Evolutionary conservation across 2,888 invertebrate genomes (phyloP).

Genomic region (Helicoverpa assulta): DNA sequence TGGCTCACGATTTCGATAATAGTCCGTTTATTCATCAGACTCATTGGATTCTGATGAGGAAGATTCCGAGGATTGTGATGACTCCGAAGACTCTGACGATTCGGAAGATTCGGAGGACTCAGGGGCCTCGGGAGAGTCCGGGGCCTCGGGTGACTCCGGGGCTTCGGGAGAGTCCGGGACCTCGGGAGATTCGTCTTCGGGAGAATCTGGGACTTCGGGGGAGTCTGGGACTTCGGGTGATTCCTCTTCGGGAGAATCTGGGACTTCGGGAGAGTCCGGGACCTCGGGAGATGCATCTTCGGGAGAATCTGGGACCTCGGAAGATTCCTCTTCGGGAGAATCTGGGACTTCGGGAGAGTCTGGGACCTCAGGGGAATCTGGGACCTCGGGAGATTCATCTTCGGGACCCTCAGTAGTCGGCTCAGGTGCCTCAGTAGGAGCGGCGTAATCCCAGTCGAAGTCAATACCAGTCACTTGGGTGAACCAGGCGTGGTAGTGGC

Average conservation of each 20-base stretch:
- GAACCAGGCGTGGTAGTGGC: conserved; percentile 70
- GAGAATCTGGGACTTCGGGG: not conserved
- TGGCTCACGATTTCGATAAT: not conserved
- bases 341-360: not conserved
- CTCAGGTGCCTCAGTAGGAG: not conserved
- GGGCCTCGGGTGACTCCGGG: not conserved
- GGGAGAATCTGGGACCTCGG: not conserved
- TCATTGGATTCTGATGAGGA: conserved; percentile 4
- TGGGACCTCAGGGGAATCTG: not conserved
- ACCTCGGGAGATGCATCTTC: not conserved
- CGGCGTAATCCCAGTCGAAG: conserved; percentile 58
- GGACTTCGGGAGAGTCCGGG: not conserved
- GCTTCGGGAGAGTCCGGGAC: not conserved
- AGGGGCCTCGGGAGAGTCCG: not conserved
- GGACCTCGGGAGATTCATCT: not conserved
- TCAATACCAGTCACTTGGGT: conserved; percentile 60
- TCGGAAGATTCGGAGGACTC: not conserved
- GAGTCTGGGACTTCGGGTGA: no score
- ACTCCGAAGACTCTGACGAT: not conserved
- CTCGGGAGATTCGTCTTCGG: not conserved
- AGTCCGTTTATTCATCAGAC: not conserved
- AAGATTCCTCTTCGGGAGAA: not conserved
- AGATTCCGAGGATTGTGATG: not conserved
- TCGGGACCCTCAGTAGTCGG: not conserved
- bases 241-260: conserved; percentile 1